phyloP scores from a whole-genome alignment of 2,888 invertebrate species.

The Cremastobaeus sp. region DNA sequence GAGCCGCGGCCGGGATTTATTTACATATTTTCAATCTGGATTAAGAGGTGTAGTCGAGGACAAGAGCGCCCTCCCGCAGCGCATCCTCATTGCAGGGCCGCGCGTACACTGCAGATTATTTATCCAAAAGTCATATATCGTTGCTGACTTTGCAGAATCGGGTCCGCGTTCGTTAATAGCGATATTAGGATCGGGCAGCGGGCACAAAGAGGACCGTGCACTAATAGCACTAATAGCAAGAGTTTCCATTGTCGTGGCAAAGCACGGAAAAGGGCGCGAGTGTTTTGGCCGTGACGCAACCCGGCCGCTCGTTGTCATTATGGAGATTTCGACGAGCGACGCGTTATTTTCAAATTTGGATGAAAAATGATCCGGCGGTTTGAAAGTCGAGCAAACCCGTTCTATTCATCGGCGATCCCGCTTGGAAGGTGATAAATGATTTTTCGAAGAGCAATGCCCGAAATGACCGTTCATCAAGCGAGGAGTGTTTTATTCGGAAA shows the following conservation, averaged over 20 bases:
- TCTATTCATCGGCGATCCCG: constrained; percentile 21
- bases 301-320: constrained; percentile 21
- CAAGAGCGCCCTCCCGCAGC: constrained; percentile 61
- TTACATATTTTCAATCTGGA: constrained; percentile 79
- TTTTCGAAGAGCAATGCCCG: constrained; percentile 45
- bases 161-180: constrained; percentile 53
- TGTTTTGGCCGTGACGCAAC: constrained; percentile 42
- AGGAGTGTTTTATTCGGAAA: constrained; percentile 29
- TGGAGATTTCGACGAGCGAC: constrained; percentile 18
- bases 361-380: constrained; percentile 49
- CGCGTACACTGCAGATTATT: constrained; percentile 39
- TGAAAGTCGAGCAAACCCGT: constrained; percentile 41
- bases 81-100: constrained; percentile 48
- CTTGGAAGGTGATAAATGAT: constrained; percentile 47
- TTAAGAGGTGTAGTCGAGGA: constrained; percentile 74
- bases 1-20: constrained; percentile 75
- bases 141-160: constrained; percentile 56
- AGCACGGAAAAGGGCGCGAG: neutral
- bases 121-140: constrained; percentile 59
- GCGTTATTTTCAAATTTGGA: constrained; percentile 52
- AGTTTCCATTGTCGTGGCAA: neutral
- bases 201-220: neutral
- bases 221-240: neutral
- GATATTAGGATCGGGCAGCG: constrained; percentile 47
- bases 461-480: constrained; percentile 21